These are phyloP conservation scores for Epinephelus malabaricus DNA, from an alignment of 2,797 vertebrate genomes.

Conservation along the genomic window DNA sequence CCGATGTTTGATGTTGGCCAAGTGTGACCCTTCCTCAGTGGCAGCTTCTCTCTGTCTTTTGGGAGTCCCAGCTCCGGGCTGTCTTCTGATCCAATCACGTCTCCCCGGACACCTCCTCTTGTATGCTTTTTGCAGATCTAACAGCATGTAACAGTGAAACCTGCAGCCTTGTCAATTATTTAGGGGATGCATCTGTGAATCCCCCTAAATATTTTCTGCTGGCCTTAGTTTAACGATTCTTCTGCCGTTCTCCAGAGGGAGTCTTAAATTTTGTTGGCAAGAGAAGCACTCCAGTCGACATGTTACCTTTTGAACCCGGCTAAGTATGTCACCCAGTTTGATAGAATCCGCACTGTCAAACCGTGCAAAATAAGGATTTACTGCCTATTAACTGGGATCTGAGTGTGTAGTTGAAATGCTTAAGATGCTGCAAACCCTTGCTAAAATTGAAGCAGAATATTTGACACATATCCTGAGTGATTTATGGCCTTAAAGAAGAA, in stretches of 20 bases:
- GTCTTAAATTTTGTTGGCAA: conserved; percentile 32
- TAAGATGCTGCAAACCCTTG: conserved; percentile 45
- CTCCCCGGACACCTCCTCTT: conserved; percentile 34
- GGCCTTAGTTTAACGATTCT: conserved; percentile 38
- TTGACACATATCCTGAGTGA: conserved; percentile 37
- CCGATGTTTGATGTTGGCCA: conserved; percentile 62
- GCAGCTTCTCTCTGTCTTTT: conserved; percentile 20
- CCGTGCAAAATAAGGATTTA: conserved; percentile 68
- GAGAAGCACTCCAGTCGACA: conserved; percentile 52
- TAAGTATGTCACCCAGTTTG: conserved; percentile 70
- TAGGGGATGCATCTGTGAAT: conserved; percentile 41
- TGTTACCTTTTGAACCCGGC: conserved; percentile 76
- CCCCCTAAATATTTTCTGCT: conserved; percentile 40
- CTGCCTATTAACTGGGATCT: conserved; percentile 60
- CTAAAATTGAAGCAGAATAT: conserved; percentile 44
- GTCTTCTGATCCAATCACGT: conserved; percentile 48
- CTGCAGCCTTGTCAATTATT: conserved; percentile 65
- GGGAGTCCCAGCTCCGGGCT: conserved; percentile 26
- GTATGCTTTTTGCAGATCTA: conserved; percentile 47
- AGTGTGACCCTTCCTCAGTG: conserved; percentile 54
- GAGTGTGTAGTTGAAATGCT: conserved; percentile 43
- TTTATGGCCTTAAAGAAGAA: conserved; percentile 27
- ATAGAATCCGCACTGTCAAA: conserved; percentile 49
- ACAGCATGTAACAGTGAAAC: conserved; percentile 61
- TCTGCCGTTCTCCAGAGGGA: conserved; percentile 25